Evolutionary conservation across 2,797 vertebrate genomes (phyloP), one percentile per base, ranked within the genome.

Genomic region (Girardinus metallicus): DNA sequence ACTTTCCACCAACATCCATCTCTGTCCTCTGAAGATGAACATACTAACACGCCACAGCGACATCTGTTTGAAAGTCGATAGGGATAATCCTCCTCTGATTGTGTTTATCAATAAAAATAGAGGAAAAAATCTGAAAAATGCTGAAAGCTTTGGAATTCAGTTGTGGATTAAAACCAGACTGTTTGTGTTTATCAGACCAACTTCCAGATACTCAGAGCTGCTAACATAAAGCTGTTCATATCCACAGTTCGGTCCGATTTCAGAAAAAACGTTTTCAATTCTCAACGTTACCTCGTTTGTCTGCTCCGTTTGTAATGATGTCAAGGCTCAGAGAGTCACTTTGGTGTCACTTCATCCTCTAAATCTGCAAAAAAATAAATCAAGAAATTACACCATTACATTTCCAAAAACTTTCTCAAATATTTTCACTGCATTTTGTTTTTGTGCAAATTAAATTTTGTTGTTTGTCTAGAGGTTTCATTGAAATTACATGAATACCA

Each of bases 21-120:
- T 51, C 47, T 39, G 23, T 6, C 64, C 47, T 68, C 80, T 75
- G 53, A 87, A 76, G 78, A 85, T 66, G 79, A 90, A 88, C 87
- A 88, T 83, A 1, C 70, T 80, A 85, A 84, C 53, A 43, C 43
- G 0, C 70, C 11, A 26, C 55, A 62, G 53, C 39, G 46, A 82
- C 82, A 71, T 84, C 73, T 74, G 80, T 46, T 49, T 77, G 46
- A 39, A 70, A 70, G 39, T 15, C 26, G 9, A 80, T 77, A 71
- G 77, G 23, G 68, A 43, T 64, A 34, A 77, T 75, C 73, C 75
- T 73, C 11, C 49, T 79, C 73, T 83, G 85, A 89, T 88, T 86
- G 76, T 81, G 51, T 85, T 75, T 72, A 82, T 85, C 83, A 89
- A 87, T 79, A 90, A 88, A 87, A 85, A 74, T 13, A n/a, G 51